These are phyloP conservation scores for Asteroscopus sphinx DNA, from an alignment of 2,888 invertebrate genomes.

Conservation along the genomic window DNA sequence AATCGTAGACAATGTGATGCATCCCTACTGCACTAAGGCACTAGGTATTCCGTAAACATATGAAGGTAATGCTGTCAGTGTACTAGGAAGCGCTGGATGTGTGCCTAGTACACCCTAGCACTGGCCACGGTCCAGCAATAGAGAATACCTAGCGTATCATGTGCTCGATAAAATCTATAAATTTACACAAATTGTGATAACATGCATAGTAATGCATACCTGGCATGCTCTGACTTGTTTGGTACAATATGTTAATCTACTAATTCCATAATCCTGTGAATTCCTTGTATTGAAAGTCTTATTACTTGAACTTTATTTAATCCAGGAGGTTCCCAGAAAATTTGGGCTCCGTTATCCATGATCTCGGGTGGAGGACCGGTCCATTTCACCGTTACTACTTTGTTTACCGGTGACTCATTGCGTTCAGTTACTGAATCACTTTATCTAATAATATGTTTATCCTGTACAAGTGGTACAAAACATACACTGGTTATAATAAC, in stretches of 20 bases:
- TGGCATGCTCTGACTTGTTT: slow-evolving; percentile 28
- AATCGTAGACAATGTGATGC: slow-evolving; percentile 43
- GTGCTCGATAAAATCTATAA: slow-evolving; percentile 51
- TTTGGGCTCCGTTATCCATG: slow-evolving; percentile 44
- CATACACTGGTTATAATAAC: slow-evolving; percentile 1
- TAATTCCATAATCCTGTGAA: slow-evolving; percentile 3
- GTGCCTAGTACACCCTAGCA: slow-evolving; percentile 73
- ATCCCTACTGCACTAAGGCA: slow-evolving; percentile 66
- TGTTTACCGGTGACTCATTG: slow-evolving; percentile 53
- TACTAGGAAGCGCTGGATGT: slow-evolving; percentile 83
- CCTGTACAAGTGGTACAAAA: slow-evolving; percentile 6
- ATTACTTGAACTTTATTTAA: slow-evolving; percentile 24
- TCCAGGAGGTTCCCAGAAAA: slow-evolving; percentile 51
- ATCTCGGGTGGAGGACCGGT: slow-evolving; percentile 53
- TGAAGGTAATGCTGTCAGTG: slow-evolving; percentile 75
- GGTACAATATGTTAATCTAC: slow-evolving; percentile 6
- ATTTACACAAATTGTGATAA: slow-evolving; percentile 45
- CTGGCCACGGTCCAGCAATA: slow-evolving; percentile 77
- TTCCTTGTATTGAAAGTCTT: slow-evolving; percentile 30
- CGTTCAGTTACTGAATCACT: slow-evolving; percentile 47
- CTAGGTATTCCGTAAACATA: slow-evolving; percentile 70
- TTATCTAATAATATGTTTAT: slow-evolving; percentile 24
- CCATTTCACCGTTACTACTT: slow-evolving; percentile 56
- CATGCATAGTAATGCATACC: slow-evolving; percentile 39
- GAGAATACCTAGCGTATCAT: slow-evolving; percentile 56